Evolutionary conservation across 2,113 vertebrate species (phyloP).

Genomic region (Paradisaea rubra): DNA sequence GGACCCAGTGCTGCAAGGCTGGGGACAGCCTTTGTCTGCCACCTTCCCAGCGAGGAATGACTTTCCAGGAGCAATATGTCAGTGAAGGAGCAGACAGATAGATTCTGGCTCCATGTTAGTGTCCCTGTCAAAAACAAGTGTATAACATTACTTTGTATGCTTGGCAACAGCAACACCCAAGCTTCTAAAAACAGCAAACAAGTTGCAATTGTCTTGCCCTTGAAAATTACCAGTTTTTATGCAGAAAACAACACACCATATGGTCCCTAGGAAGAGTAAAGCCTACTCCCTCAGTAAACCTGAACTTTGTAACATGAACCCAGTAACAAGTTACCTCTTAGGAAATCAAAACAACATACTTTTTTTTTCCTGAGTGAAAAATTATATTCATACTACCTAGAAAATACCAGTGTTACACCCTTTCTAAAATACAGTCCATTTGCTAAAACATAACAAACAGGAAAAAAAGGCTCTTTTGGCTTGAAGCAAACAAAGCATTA

Average conservation of each 20-base stretch:
- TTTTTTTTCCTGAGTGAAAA: not conserved
- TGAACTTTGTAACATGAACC: not conserved
- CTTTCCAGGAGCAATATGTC: not conserved
- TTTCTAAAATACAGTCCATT: not conserved
- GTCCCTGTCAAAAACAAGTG: not conserved
- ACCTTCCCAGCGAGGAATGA: not conserved
- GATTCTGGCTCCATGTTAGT: not conserved
- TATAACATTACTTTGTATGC: not conserved
- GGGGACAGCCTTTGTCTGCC: not conserved
- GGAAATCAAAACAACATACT: not conserved
- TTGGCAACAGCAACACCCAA: not conserved
- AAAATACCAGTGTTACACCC: not conserved
- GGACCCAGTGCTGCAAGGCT: fast-evolving
- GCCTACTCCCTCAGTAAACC: not conserved
- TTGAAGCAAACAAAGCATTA: not conserved
- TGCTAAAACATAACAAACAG: not conserved
- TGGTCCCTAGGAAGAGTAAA: not conserved
- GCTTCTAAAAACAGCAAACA: not conserved
- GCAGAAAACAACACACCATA: not conserved
- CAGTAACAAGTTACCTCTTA: not conserved
- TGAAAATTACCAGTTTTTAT: not conserved
- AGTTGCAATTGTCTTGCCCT: not conserved
- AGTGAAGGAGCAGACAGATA: not conserved
- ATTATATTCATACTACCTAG: not conserved
- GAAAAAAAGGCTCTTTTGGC: not conserved